Conservation (phyloP, 2,797 vertebrate species). For the Neopelma chrysocephalum region DNA sequence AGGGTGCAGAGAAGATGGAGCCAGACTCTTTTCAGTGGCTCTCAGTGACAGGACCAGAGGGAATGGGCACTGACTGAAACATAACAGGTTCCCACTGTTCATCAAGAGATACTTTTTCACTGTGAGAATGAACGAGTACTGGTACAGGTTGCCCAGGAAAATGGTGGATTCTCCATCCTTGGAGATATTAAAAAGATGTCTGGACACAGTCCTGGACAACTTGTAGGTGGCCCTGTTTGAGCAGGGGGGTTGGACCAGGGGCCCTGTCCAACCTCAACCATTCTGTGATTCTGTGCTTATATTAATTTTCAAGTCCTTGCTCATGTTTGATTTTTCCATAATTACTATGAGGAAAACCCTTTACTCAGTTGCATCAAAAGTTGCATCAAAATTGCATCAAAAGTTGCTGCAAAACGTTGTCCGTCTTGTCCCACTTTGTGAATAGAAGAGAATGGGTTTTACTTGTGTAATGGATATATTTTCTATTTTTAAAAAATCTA, state of each 20-base stretch:
- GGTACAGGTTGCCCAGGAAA: not conserved
- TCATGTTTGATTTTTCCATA: not conserved
- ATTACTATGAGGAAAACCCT: not conserved
- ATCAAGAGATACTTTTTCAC: not conserved
- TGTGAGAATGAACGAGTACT: fast-evolving
- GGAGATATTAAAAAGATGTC: not conserved
- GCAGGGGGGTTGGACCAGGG: not conserved
- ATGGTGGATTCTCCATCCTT: not conserved
- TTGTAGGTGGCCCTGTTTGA: not conserved
- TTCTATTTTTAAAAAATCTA: constrained; percentile 50
- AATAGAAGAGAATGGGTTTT: not conserved
- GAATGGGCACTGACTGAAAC: not conserved
- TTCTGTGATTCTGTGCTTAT: not conserved
- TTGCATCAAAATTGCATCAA: not conserved
- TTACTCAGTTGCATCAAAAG: not conserved
- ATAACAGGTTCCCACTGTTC: not conserved
- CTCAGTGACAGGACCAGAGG: not conserved
- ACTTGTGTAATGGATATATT: not conserved
- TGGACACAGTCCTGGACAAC: not conserved
- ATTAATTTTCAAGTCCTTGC: not conserved
- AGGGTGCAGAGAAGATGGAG: not conserved
- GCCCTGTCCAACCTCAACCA: not conserved
- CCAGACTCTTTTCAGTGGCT: not conserved
- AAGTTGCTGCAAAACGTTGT: not conserved
- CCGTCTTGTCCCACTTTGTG: not conserved